phyloP scores from a whole-genome alignment of 2,888 invertebrate species.

The Druceiella hillmani region DNA sequence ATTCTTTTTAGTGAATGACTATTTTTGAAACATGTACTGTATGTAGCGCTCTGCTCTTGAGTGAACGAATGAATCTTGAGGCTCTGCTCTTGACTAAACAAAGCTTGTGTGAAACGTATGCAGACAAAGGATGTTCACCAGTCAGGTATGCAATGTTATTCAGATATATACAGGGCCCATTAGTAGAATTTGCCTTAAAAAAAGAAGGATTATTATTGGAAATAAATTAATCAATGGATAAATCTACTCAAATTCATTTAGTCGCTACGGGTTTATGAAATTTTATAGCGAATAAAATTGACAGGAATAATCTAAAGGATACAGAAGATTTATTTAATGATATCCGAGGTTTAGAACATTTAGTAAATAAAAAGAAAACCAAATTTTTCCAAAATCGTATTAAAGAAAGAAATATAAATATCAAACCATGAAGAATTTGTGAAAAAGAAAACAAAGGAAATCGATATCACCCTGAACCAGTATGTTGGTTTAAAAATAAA shows the following conservation, averaged over 20 bases:
- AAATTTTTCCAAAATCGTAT: conserved; percentile 2
- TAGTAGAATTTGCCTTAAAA: conserved; percentile 8
- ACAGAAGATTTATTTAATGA: conserved; percentile 9
- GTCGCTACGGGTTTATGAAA: conserved; percentile 6
- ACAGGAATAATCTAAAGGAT: conserved; percentile 9
- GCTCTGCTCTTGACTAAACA: no score
- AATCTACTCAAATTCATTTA: conserved; percentile 5
- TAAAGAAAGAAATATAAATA: conserved; percentile 1
- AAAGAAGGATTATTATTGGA: conserved; percentile 7
- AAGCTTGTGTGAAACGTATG: conserved; percentile 8
- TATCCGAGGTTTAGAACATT: conserved; percentile 6
- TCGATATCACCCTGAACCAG: conserved; percentile 8
- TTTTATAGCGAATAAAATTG: conserved; percentile 8
- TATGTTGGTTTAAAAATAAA: conserved; percentile 10
- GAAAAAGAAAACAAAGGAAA: conserved; percentile 2
- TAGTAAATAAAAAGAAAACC: conserved; percentile 11
- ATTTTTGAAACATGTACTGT: no score
- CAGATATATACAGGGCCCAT: no score
- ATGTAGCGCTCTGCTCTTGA: no score
- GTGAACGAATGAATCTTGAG: no score
- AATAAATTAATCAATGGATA: conserved; percentile 7
- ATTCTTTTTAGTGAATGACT: no score
- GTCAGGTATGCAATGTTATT: not conserved
- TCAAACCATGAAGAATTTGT: conserved; percentile 9
- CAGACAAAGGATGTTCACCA: conserved; percentile 6